Conservation (phyloP, 2,888 invertebrate species). For the Leuctra nigra region DNA sequence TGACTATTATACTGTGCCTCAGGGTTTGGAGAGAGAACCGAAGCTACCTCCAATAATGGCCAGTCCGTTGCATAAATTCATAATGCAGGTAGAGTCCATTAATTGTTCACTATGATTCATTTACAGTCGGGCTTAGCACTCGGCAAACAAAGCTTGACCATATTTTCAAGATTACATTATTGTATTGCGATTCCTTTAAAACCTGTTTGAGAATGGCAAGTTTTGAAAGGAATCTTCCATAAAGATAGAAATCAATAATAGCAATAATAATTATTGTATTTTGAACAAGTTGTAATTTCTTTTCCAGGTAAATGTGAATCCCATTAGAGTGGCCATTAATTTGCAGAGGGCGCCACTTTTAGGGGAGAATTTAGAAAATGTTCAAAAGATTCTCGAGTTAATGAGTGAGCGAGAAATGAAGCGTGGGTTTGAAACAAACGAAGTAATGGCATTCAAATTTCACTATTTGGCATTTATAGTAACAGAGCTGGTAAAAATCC, state of each 20-base stretch:
- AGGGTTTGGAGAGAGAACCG: constrained; percentile 72
- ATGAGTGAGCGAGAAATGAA: constrained; percentile 86
- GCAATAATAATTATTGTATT: background rate
- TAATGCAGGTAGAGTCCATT: constrained; percentile 63
- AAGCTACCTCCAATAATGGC: constrained; percentile 64
- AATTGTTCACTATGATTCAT: no score
- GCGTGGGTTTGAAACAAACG: constrained; percentile 72
- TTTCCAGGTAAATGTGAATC: constrained; percentile 71
- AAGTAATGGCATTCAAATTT: constrained; percentile 84
- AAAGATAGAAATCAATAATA: background rate
- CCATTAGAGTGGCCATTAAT: constrained; percentile 70
- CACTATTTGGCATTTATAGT: constrained; percentile 73
- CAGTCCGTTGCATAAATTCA: constrained; percentile 74
- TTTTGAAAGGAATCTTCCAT: background rate
- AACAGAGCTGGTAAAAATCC: constrained; percentile 62
- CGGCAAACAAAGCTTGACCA: no score
- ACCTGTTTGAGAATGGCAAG: background rate
- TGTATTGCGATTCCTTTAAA: background rate
- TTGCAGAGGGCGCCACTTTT: constrained; percentile 67
- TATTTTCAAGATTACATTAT: no score
- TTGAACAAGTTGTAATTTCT: constrained; percentile 20
- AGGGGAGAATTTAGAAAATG: constrained; percentile 64
- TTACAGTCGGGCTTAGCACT: no score
- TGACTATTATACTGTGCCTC: constrained; percentile 71
- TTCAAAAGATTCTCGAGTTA: constrained; percentile 69